A percentile compares a stretch with the other conserved stretches of the same genome.
Evolutionary conservation across 2,888 invertebrate species (phyloP).

Genomic region (Acronicta alni): DNA sequence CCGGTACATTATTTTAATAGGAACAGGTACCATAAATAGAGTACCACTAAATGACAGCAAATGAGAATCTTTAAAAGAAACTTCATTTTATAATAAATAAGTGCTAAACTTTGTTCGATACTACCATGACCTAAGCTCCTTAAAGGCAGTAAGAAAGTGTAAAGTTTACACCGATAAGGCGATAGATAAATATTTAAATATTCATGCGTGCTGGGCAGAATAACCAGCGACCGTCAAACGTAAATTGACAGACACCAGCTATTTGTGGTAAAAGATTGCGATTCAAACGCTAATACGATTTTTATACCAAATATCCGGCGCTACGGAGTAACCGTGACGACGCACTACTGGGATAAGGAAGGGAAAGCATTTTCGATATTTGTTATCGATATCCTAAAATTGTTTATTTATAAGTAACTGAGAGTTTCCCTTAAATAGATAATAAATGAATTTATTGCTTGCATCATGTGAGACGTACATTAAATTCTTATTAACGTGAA

Average conservation of each 20-base stretch:
- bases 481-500: no score
- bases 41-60: no score
- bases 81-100: slow-evolving; percentile 17
- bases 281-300: slow-evolving; percentile 66
- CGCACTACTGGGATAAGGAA: slow-evolving; percentile 53
- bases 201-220: slow-evolving; percentile 44
- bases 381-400: neutral
- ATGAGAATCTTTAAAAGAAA: slow-evolving; percentile 15
- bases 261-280: slow-evolving; percentile 64
- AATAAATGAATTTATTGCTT: no score
- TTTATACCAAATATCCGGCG: slow-evolving; percentile 70
- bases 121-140: slow-evolving; percentile 27
- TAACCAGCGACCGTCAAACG: slow-evolving; percentile 21
- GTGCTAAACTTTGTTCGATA: slow-evolving; percentile 32
- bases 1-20: no score
- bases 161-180: slow-evolving; percentile 33
- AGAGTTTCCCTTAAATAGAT: no score
- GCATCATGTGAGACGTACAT: no score
- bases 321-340: slow-evolving; percentile 62
- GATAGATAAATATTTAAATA: slow-evolving; percentile 53
- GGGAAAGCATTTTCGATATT: slow-evolving; percentile 36
- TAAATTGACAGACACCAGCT: slow-evolving; percentile 54
- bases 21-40: no score
- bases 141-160: slow-evolving; percentile 22
- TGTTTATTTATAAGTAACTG: no score